Evolutionary conservation across 2,888 invertebrate species (phyloP), one percentile per base, ranked within the genome.

Genomic region (Odontocolon sp.): DNA sequence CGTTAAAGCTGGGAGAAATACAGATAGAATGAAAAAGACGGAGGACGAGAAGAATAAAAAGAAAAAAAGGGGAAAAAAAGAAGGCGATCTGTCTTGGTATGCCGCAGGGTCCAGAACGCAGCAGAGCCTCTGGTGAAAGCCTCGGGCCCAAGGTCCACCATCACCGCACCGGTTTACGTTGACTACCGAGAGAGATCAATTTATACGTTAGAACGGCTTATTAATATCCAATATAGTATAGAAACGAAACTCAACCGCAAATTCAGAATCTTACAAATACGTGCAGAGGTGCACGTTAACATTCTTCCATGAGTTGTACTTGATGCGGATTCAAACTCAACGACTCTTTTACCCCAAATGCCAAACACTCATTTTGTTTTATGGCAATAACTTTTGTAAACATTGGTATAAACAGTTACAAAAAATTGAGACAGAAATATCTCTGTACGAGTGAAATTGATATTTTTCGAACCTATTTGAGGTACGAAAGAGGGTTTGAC

Each of bases 51-150:
- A 18, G 64, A 8, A 26, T 8, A 18, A 8, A 14, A 50, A 18
- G 61, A 64, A 79, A 68, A 77, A 70, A 73, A 52, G 56, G 57
- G 33, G 69, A 56, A 67, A 73, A 74, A 52, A 78, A 77, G 61
- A 75, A 77, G 83, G 82, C 76, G 84, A 87, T 85, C 83, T 79
- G 84, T 86, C 85, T 85, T 85, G 85, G 85, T 84, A 85, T 85
- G 85, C 81, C 76, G 82, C 77, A 61, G 71, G 69, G 59, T 54
- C 67, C 70, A 70, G 64, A 66, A 59, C 64, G 16, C 56, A 16
- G 40, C 57, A 63, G 57, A 84, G 84, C 80, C 83, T 83, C 81
- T 80, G 83, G 84, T 86, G 86, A 85, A 86, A 87, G 87, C 83
- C 83, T 82, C 73, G 59, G 81, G 80, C 82, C 81, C 86, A 86